phyloP scores from a whole-genome alignment of 2,888 invertebrate genomes.

The Napeogenes sylphis region DNA sequence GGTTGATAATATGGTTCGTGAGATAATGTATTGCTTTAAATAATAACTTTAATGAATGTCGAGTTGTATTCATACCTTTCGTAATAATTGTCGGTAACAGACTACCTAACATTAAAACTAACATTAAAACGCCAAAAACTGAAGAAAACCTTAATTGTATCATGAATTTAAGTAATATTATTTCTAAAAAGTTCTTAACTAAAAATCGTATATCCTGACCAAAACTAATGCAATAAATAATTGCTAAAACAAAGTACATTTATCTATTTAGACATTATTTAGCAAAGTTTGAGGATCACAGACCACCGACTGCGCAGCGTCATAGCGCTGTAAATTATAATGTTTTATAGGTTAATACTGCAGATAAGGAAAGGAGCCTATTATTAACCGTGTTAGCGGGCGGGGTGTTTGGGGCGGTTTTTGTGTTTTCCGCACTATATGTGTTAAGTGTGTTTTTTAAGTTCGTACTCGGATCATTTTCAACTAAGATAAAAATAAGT shows the following conservation, averaged over 20 bases:
- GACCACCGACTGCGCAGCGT: constrained; percentile 51
- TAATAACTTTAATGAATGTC: background rate
- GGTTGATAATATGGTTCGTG: constrained; percentile 1
- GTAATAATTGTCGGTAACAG: too few species aligned
- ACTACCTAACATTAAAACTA: too few species aligned
- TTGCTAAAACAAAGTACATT: constrained; percentile 13
- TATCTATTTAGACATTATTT: constrained; percentile 20
- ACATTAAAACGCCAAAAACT: background rate
- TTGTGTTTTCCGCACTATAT: constrained; percentile 25
- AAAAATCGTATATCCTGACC: background rate
- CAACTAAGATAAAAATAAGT: background rate
- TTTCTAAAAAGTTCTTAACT: background rate
- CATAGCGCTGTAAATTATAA: constrained; percentile 75
- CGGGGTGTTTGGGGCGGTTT: constrained; percentile 34
- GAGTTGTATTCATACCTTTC: constrained; percentile 2
- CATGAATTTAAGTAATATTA: background rate
- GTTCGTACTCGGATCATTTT: constrained; percentile 18
- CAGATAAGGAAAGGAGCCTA: constrained; percentile 75
- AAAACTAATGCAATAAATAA: constrained; percentile 13
- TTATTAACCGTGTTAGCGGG: constrained; percentile 72
- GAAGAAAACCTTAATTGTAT: background rate
- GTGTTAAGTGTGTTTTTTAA: background rate
- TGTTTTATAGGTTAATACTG: constrained; percentile 78
- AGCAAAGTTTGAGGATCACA: constrained; percentile 51
- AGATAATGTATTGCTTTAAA: background rate